Percentiles rank a stretch among this genome's conserved stretches.
These are phyloP conservation scores for Ametastegia equiseti DNA, from an alignment of 2,888 invertebrate species.

Conservation along the genomic window DNA sequence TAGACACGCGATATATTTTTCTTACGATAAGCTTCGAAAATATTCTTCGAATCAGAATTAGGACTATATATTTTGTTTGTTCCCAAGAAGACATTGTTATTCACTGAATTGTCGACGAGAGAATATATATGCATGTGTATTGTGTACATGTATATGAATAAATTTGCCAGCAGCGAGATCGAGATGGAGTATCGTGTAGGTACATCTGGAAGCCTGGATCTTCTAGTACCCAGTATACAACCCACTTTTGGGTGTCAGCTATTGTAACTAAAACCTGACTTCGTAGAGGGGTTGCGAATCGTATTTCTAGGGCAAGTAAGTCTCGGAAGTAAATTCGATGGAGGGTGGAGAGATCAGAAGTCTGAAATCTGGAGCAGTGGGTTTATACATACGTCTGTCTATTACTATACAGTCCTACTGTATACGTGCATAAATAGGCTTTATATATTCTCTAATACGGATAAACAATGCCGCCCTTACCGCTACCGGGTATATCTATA, in stretches of 20 bases:
- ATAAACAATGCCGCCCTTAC: conserved; percentile 31
- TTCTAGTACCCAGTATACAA: not conserved
- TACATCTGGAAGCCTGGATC: not conserved
- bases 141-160: not conserved
- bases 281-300: not conserved
- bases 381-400: not conserved
- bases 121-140: not conserved
- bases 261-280: not conserved
- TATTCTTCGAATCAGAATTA: too few species aligned
- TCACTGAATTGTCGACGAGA: not conserved
- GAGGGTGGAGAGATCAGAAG: not conserved
- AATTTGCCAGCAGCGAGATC: not conserved
- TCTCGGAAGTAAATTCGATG: not conserved
- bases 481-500: too few species aligned
- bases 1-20: too few species aligned
- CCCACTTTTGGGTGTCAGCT: not conserved
- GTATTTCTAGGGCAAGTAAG: not conserved
- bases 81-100: not conserved
- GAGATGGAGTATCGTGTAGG: not conserved
- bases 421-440: conserved; percentile 20
- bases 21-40: too few species aligned
- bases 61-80: too few species aligned
- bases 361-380: not conserved
- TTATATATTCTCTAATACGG: conserved; percentile 25
- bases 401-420: not conserved